Base-by-base conservation (phyloP, 2,797 vertebrate genomes). In the Geotrypetes seraphini region DNA sequence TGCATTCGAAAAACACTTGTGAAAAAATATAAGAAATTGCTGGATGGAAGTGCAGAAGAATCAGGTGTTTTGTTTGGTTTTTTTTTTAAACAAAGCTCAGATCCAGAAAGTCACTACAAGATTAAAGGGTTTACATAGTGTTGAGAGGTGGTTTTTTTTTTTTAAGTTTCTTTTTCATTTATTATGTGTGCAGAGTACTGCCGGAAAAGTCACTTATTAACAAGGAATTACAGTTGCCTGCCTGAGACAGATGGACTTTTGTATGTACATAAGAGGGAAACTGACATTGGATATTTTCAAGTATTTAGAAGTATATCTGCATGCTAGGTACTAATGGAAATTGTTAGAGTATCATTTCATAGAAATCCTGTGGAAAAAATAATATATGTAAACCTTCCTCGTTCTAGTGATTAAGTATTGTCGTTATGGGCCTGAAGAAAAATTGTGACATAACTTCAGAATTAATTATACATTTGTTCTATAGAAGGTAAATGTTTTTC, bases 1-100 rank as follows among this genome's bases (percentile, higher is more conserved):
- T 64, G 88, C 89, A 20, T 97, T 97, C 50, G 90, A 97, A 81
- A 97, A 97, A 61, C 87, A 85, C 48, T 56, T 34, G 7, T 82
- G 61, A 82, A 50, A 28, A 52, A 24, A 43, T 24, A 31, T 2
- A 28, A 6, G 22, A 10, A 16, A 12, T 9, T 22, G 10, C 15
- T 23, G 7, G 22, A 32, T 10, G 15, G 14, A 14, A 22, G 3
- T 19, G 10, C 11, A 12, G 9, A 9, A 15, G 3, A n/a, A n/a
- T 8, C 3, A 9, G 18, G 25, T 36, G 26, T n/a, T 10, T 8
- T 19, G 10, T 16, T 3, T 25, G 20, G 6, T 16, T 14, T 4
- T 16, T 32, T 17, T 10, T 12, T 15, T 3, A n/a, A n/a, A n/a
- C n/a, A n/a, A n/a, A n/a, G n/a, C n/a, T n/a, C n/a, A n/a, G n/a